A percentile compares a stretch with the other conserved stretches of the same genome.
These are phyloP conservation scores for Carpatolechia fugitivella DNA, from an alignment of 2,888 invertebrate genomes.

Conservation along the genomic window DNA sequence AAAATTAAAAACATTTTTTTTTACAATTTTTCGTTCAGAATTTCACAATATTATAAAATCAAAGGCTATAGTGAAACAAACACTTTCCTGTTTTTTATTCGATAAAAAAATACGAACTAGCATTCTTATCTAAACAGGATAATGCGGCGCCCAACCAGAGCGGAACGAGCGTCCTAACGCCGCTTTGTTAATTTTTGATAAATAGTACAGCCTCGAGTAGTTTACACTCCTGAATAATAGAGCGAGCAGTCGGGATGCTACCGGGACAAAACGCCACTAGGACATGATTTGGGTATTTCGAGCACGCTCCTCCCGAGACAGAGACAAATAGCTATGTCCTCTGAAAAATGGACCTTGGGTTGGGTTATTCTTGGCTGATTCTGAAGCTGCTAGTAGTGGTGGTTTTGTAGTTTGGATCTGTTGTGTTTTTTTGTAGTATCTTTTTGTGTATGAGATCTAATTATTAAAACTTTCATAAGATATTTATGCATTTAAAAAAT, in stretches of 20 bases:
- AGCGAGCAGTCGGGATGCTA: slow-evolving; percentile 20
- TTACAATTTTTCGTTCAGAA: no score
- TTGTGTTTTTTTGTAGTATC: no score
- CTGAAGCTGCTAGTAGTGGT: neutral
- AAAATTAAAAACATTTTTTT: no score
- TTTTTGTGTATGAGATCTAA: no score
- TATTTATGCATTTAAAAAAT: no score
- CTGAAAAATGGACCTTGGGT: neutral
- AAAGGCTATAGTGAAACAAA: no score
- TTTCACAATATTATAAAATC: no score
- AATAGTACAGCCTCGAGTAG: slow-evolving; percentile 40
- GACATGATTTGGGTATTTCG: slow-evolving; percentile 15
- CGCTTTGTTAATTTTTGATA: slow-evolving; percentile 52
- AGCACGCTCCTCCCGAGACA: slow-evolving; percentile 4
- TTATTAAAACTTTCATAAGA: no score
- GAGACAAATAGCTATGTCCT: slow-evolving; percentile 8
- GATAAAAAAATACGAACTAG: no score
- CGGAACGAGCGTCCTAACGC: neutral
- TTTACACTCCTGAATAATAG: slow-evolving; percentile 42
- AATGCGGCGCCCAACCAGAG: neutral
- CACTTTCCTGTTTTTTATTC: no score
- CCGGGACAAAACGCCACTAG: neutral
- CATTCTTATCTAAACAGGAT: neutral
- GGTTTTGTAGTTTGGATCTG: no score
- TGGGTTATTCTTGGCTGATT: neutral